Base-by-base conservation (phyloP, 2,888 invertebrate genomes). In the Gonocerus acuteangulatus region DNA sequence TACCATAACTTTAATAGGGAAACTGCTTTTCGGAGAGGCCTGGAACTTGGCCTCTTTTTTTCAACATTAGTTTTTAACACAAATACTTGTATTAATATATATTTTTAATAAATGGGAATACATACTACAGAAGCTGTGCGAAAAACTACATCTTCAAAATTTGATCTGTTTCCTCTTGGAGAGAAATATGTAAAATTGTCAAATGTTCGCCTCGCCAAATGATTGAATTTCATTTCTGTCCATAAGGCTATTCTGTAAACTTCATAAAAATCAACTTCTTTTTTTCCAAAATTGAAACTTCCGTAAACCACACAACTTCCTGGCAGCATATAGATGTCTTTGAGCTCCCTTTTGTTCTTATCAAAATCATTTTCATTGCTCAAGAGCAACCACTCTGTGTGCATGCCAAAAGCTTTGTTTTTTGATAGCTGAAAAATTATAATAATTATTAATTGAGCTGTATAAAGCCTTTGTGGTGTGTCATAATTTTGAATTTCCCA, bases 221-320 rank as follows among this genome's bases (percentile, higher is more conserved):
- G 54, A 15, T 15, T 44, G 22, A 18, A 63, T 32, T 59, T 62
- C 23, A 60, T 54, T 6, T 61, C 48, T 42, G 52, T 39, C 34
- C 23, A 44, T 23, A 44, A 18, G 1, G 59, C 34, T 7, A 59
- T 32, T 34, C 62, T 49, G 22, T 64, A 64, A 34, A 60, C 36
- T 22, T 64, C 64, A 39, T 59, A 64, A 22, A 54, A 62, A 15
- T 54, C 27, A 1, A 39, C 59, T 21, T 2, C 11, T 9, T 22
- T 9, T n/a, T 56, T 61, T 1, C 21, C 48, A 16, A 36, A 2
- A 9, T 32, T 21, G 15, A 42, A 15, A 9, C 59, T 59, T 11
- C 48, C 64, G 2, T 59, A 21, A 3, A 54, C 52, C 0, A 59
- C 62, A 11, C 42, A 54, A n/a, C 64, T 64, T 1, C 60, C 62